phyloP scores from a whole-genome alignment of 2,113 vertebrate genomes.

The Phalacrocorax aristotelis region DNA sequence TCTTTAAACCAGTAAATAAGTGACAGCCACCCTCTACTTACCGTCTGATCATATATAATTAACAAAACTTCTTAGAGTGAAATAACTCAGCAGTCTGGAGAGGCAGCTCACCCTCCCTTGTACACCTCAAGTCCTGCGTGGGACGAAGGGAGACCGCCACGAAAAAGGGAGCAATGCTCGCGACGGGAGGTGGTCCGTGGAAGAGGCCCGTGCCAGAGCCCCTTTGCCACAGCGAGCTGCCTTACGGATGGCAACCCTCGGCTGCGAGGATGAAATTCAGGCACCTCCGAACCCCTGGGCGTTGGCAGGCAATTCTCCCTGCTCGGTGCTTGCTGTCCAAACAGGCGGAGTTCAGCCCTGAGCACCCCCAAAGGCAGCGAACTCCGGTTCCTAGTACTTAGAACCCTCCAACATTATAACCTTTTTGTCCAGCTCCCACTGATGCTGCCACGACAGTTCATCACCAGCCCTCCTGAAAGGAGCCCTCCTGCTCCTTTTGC shows the following conservation, averaged over 20 bases:
- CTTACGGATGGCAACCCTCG: accelerated
- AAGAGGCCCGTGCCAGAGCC: not conserved
- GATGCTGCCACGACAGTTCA: not conserved
- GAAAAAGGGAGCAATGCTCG: accelerated
- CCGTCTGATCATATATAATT: not conserved
- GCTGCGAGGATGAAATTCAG: not conserved
- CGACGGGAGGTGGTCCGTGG: accelerated
- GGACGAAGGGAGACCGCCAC: accelerated
- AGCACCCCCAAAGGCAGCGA: not conserved
- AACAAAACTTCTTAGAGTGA: not conserved
- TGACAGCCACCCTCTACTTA: not conserved
- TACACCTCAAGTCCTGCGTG: accelerated
- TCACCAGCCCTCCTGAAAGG: not conserved
- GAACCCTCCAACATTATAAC: not conserved
- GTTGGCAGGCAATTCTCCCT: accelerated
- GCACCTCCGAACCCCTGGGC: not conserved
- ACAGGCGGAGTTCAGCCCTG: not conserved
- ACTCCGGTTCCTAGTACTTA: not conserved
- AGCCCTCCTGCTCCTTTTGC: not conserved
- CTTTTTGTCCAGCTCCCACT: not conserved
- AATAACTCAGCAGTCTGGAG: not conserved
- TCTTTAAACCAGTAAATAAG: not conserved
- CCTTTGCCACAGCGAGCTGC: accelerated
- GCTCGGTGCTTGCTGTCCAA: not conserved
- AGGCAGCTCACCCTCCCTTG: not conserved